Evolutionary conservation across 2,888 invertebrate genomes (phyloP).

Genomic region (Petrolisthes manimaculis): DNA sequence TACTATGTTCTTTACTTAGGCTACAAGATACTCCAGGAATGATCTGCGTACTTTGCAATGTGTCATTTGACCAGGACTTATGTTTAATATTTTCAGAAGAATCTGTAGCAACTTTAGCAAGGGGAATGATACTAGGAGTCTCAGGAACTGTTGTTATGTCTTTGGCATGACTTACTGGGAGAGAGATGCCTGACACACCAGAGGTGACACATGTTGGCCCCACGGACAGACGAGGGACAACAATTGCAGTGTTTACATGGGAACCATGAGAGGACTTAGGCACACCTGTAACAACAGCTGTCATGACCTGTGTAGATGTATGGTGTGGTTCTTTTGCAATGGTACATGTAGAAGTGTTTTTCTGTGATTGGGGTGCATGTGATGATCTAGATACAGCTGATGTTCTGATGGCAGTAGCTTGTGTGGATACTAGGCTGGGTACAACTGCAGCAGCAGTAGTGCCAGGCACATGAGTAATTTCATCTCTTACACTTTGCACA

Average conservation of each 20-base stretch:
- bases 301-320: conserved; percentile 21
- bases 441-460: neutral
- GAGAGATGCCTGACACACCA: conserved; percentile 19
- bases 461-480: neutral
- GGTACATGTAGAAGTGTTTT: neutral
- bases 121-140: conserved; percentile 16
- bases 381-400: conserved; percentile 22
- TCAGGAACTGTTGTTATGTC: conserved; percentile 18
- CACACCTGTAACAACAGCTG: conserved; percentile 38
- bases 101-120: conserved; percentile 1
- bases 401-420: conserved; percentile 12
- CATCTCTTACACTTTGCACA: conserved; percentile 11
- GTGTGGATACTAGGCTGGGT: conserved; percentile 22
- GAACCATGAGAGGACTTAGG: conserved; percentile 22
- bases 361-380: neutral
- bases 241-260: conserved; percentile 45
- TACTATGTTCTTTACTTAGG: conserved; percentile 19
- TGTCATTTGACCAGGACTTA: conserved; percentile 8
- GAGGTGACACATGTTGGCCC: conserved; percentile 31
- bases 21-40: conserved; percentile 25
- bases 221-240: conserved; percentile 26
- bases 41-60: neutral
- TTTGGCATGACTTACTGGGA: conserved; percentile 21
- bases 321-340: conserved; percentile 19
- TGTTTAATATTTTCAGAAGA: conserved; percentile 15